phyloP scores from a whole-genome alignment of 2,113 vertebrate species.

The Chionodraco myersi region DNA sequence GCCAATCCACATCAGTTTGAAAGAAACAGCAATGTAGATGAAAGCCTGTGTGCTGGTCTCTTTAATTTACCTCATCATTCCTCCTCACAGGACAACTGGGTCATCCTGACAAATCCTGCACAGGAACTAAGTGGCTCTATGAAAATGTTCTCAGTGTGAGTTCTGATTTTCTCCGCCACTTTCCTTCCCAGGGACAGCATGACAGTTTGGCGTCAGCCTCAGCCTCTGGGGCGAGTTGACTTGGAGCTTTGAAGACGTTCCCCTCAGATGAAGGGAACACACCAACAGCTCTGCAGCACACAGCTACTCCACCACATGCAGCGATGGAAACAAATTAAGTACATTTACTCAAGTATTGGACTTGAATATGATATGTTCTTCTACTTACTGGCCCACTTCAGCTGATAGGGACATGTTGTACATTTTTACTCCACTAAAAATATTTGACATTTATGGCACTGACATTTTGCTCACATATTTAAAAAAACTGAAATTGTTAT shows the following conservation, averaged over 20 bases:
- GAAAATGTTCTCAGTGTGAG: conserved; percentile 58
- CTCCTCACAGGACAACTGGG: conserved; percentile 62
- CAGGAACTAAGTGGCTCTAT: conserved; percentile 49
- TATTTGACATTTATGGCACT: too few relatives aligned
- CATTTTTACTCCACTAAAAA: too few relatives aligned
- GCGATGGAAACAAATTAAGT: too few relatives aligned
- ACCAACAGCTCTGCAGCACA: conserved; percentile 12
- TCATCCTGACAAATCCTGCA: conserved; percentile 75
- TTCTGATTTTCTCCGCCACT: conserved; percentile 50
- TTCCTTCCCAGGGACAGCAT: conserved; percentile 39
- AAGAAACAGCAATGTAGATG: conserved; percentile 42
- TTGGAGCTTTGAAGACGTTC: conserved; percentile 61
- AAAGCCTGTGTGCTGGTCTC: conserved; percentile 39
- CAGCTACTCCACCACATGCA: background rate
- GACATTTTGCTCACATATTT: too few relatives aligned
- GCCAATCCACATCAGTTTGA: conserved; percentile 25
- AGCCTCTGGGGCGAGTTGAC: conserved; percentile 42
- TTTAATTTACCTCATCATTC: conserved; percentile 60
- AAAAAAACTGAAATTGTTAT: too few relatives aligned
- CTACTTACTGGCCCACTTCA: too few relatives aligned
- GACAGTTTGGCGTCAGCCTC: conserved; percentile 52
- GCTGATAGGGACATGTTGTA: too few relatives aligned
- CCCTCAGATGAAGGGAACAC: conserved; percentile 24
- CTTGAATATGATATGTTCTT: too few relatives aligned
- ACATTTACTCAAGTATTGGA: too few relatives aligned